A percentile compares a stretch with the other conserved stretches of the same genome.
These are phyloP conservation scores for Bombyx mori DNA, from an alignment of 1,140 invertebrate species.

Conservation along the genomic window DNA sequence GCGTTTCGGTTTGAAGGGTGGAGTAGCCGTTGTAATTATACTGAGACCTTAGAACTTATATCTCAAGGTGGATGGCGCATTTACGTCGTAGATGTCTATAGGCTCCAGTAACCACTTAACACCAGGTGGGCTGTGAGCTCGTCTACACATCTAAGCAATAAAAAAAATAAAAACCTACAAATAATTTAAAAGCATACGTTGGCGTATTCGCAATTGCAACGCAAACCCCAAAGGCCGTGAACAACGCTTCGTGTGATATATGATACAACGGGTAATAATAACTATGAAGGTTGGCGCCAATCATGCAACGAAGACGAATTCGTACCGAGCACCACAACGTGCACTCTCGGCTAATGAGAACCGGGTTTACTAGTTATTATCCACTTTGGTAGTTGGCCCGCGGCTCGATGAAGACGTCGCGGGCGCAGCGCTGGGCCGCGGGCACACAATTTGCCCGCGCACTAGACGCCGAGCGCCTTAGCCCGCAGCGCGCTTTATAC, in stretches of 20 bases:
- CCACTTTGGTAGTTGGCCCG: constrained; percentile 53
- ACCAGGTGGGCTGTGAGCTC: too few species aligned
- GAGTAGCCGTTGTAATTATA: too few species aligned
- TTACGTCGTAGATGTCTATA: too few species aligned
- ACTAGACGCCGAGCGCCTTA: constrained; percentile 23
- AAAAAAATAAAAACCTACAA: too few species aligned
- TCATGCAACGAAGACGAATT: constrained; percentile 60
- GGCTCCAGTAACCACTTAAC: too few species aligned
- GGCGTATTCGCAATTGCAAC: constrained; percentile 47
- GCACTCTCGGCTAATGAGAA: constrained; percentile 60
- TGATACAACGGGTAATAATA: constrained; percentile 66
- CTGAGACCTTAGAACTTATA: too few species aligned
- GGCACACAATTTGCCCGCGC: constrained; percentile 54
- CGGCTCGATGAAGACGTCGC: constrained; percentile 58
- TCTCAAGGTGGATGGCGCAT: too few species aligned
- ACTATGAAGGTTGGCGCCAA: constrained; percentile 41
- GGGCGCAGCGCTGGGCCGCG: constrained; percentile 25
- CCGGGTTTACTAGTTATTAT: constrained; percentile 63
- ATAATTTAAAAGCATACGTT: constrained; percentile 5
- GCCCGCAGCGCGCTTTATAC: constrained; percentile 51
- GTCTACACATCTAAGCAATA: too few species aligned
- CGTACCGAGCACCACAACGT: constrained; percentile 57
- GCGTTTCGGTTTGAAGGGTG: too few species aligned
- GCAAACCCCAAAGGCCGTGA: constrained; percentile 49
- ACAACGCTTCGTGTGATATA: constrained; percentile 63